Conservation (phyloP, 2,113 vertebrate species). For the Pseudorhombus dupliciocellatus region DNA sequence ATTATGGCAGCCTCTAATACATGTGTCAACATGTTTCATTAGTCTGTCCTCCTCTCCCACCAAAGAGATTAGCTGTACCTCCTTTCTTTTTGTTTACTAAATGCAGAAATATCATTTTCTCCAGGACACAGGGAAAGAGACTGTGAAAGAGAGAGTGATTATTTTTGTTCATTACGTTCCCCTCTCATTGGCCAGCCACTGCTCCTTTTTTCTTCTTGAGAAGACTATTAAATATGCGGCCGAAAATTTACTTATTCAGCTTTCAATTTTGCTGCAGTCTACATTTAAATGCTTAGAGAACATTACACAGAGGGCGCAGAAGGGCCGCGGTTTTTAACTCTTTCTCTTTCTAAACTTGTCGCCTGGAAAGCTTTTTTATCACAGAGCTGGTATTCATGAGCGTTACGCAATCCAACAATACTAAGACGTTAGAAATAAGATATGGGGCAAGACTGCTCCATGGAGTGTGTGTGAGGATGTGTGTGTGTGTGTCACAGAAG, state of each 20-base stretch:
- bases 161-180: slow-evolving; percentile 64
- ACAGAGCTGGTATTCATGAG: slow-evolving; percentile 31
- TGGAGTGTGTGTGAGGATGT: slow-evolving; percentile 19
- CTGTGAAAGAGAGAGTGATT: slow-evolving; percentile 51
- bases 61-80: slow-evolving; percentile 64
- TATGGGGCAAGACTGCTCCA: slow-evolving; percentile 23
- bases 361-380: slow-evolving; percentile 38
- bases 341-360: slow-evolving; percentile 34
- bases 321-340: slow-evolving; percentile 37
- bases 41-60: slow-evolving; percentile 56
- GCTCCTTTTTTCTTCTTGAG: slow-evolving; percentile 23
- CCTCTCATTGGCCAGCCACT: slow-evolving; percentile 41
- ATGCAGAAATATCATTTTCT: slow-evolving; percentile 69
- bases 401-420: slow-evolving; percentile 34
- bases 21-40: slow-evolving; percentile 77
- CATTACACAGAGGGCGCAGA: slow-evolving; percentile 26
- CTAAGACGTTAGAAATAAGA: slow-evolving; percentile 48
- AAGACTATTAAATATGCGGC: slow-evolving; percentile 61
- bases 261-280: slow-evolving; percentile 58
- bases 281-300: slow-evolving; percentile 58
- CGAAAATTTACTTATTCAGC: slow-evolving; percentile 58
- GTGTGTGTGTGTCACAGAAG: slow-evolving; percentile 39
- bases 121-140: slow-evolving; percentile 42
- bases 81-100: slow-evolving; percentile 70
- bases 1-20: slow-evolving; percentile 71